Base-by-base conservation (phyloP, 2,888 invertebrate genomes). In the Ommatoiulus sabulosus region DNA sequence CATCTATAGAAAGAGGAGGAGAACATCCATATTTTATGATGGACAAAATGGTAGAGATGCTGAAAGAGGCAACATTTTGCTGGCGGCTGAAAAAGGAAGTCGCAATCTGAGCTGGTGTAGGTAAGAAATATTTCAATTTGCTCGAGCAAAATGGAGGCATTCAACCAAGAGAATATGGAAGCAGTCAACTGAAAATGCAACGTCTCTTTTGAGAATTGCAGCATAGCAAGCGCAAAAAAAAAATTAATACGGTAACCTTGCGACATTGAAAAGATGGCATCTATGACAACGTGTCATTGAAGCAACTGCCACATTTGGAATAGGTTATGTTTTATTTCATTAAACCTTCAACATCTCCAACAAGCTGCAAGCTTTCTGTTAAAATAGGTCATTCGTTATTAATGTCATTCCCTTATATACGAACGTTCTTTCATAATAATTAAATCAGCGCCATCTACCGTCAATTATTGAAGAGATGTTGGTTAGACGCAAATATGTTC, bases 61-160 rank as follows among this genome's bases (percentile, higher is more conserved):
- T 24, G 87, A 87, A 80, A 80, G 46, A 46, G 87, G 87, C 20
- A 87, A 46, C 80, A 87, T 87, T 44, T 48, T 87, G 44, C 43
- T 87, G 57, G 87, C 48, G 43, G 24, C 87, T 57, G 87, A 87
- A 87, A 87, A 52, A 87, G 87, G 87, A 87, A 52, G 52, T 87
- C 87, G 87, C 46, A 87, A 87, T 48, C 43, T 17, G 35, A 87
- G 48, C 52, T 72, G 72, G 24, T 72, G 72, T 72, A 72, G 72
- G 72, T 72, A 72, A 72, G 72, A 72, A 72, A 72, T 72, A 24
- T 72, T 72, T 72, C 72, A 72, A 24, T 72, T 72, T 72, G 1
- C 24, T 24, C 72, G 72, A 24, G 12, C 12, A 48, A 48, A 48
- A 12, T 48, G 48, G 48, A 48, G 12, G 48, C 48, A 24, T 72